phyloP scores from a whole-genome alignment of 2,797 vertebrate genomes.

The Hyperoplus immaculatus region DNA sequence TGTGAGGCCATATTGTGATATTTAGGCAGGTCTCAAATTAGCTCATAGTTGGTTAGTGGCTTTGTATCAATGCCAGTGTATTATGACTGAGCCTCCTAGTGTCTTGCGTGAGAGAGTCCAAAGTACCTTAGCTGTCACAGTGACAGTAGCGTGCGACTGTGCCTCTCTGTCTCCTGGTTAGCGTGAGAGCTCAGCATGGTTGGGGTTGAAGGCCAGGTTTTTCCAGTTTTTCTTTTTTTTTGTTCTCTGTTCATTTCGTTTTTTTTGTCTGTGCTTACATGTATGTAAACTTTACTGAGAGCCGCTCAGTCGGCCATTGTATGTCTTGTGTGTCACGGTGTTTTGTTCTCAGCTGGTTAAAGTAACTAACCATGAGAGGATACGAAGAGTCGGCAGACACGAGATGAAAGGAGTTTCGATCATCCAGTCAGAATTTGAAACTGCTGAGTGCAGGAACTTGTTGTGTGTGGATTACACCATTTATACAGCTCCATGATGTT shows the following conservation, averaged over 20 bases:
- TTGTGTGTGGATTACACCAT: constrained; percentile 46
- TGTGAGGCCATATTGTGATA: constrained; percentile 5
- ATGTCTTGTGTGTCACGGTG: constrained; percentile 30
- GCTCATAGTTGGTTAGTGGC: constrained; percentile 32
- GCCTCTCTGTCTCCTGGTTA: constrained; percentile 78
- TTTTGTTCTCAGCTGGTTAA: constrained; percentile 34
- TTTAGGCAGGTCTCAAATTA: constrained; percentile 26
- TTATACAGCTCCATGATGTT: constrained; percentile 13
- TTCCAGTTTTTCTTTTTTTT: constrained; percentile 85
- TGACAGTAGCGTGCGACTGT: constrained; percentile 86
- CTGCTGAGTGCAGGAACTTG: constrained; percentile 16
- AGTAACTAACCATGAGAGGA: constrained; percentile 28
- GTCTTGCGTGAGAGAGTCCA: constrained; percentile 82
- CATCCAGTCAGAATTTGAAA: constrained; percentile 30
- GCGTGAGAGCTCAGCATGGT: constrained; percentile 85
- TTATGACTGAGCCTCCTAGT: constrained; percentile 54
- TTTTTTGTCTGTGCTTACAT: constrained; percentile 65
- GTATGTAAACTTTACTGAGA: constrained; percentile 77
- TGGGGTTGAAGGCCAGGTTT: constrained; percentile 87
- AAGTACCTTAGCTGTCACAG: constrained; percentile 77
- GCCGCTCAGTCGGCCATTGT: constrained; percentile 36
- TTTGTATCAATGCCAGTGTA: constrained; percentile 40
- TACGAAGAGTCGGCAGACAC: constrained; percentile 19
- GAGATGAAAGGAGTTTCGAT: constrained; percentile 27
- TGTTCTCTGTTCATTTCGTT: constrained; percentile 72